Conservation (phyloP, 2,797 vertebrate genomes). For the Geotrypetes seraphini region DNA sequence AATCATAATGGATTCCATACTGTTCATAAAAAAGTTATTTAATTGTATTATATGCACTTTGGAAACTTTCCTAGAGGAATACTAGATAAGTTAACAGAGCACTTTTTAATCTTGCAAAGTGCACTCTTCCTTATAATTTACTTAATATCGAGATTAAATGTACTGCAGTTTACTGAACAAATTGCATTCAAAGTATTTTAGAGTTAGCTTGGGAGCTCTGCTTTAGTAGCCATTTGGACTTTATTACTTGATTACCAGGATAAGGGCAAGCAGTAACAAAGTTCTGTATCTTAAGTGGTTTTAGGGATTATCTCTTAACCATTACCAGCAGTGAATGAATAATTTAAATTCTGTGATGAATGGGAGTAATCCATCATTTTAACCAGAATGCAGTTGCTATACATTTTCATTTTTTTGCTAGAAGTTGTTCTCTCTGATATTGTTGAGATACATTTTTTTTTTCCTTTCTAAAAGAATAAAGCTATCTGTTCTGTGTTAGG, state of each 20-base stretch:
- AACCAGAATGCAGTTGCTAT: conserved; percentile 23
- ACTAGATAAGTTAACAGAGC: conserved; percentile 55
- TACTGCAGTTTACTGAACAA: conserved; percentile 60
- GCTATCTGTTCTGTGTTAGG: not conserved
- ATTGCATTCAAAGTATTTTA: conserved; percentile 60
- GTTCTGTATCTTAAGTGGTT: conserved; percentile 46
- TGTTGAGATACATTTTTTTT: conserved; percentile 14
- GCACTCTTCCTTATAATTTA: conserved; percentile 63
- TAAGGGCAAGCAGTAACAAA: conserved; percentile 49
- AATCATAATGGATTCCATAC: no score
- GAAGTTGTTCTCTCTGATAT: conserved; percentile 9
- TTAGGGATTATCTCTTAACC: conserved; percentile 46
- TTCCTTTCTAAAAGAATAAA: conserved; percentile 11
- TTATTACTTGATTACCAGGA: conserved; percentile 60
- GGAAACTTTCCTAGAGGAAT: conserved; percentile 57
- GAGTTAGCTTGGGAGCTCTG: conserved; percentile 46
- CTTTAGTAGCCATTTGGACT: conserved; percentile 49
- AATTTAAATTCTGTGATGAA: conserved; percentile 36
- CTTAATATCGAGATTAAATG: conserved; percentile 65
- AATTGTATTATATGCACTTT: conserved; percentile 44
- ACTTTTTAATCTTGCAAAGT: conserved; percentile 66
- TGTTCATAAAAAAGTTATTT: conserved; percentile 43
- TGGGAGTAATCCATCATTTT: conserved; percentile 14
- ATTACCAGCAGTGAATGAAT: conserved; percentile 44
- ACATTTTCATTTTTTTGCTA: conserved; percentile 17